phyloP scores from a whole-genome alignment of 2,797 vertebrate genomes.

The Astyanax mexicanus region DNA sequence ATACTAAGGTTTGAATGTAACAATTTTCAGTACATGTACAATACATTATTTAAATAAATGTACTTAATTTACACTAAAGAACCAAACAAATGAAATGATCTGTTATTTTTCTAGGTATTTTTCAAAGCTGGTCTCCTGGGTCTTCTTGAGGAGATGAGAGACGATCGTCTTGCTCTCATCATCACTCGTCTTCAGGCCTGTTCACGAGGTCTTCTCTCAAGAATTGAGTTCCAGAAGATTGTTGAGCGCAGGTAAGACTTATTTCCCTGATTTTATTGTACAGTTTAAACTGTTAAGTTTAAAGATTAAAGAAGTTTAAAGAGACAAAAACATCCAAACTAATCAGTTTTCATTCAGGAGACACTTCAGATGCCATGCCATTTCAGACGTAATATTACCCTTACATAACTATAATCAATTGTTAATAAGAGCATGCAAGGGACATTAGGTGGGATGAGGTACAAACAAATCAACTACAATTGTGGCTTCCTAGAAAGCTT shows the following conservation, averaged over 20 bases:
- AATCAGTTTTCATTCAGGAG: too few species aligned
- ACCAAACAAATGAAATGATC: not conserved
- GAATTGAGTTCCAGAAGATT: slow-evolving; percentile 85
- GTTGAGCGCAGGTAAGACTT: slow-evolving; percentile 80
- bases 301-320: too few species aligned
- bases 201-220: slow-evolving; percentile 80
- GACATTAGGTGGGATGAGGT: not conserved
- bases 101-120: slow-evolving; percentile 78
- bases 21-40: not conserved
- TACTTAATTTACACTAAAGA: too few species aligned
- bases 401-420: too few species aligned
- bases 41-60: too few species aligned
- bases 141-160: slow-evolving; percentile 87
- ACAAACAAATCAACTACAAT: not conserved
- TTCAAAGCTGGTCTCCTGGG: slow-evolving; percentile 89
- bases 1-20: slow-evolving; percentile 35
- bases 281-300: too few species aligned
- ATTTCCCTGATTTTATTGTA: too few species aligned
- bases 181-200: slow-evolving; percentile 85
- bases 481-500: too few species aligned
- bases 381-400: too few species aligned
- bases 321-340: too few species aligned
- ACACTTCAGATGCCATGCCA: too few species aligned
- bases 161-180: slow-evolving; percentile 85
- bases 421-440: not conserved